Percentiles rank a stretch among this genome's conserved stretches.
Conservation (phyloP, 2,888 invertebrate genomes). For the Drosophila rubida region DNA sequence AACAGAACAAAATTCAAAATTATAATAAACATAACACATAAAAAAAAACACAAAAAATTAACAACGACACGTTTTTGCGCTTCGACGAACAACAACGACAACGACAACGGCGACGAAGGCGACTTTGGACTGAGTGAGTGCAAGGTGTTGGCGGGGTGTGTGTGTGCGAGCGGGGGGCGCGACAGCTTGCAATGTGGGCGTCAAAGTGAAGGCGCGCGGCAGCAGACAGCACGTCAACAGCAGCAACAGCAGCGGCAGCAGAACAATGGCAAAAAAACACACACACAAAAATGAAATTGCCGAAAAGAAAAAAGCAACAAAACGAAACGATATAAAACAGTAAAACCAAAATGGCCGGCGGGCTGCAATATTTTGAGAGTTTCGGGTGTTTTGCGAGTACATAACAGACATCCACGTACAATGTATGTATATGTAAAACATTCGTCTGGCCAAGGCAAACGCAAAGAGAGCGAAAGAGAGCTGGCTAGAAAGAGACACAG, state of each 20-base stretch:
- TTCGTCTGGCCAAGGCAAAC: not conserved
- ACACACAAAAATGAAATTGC: conserved; percentile 47
- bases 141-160: conserved; percentile 4
- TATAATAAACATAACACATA: conserved; percentile 8
- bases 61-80: conserved; percentile 75
- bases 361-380: conserved; percentile 65
- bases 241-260: conserved; percentile 29
- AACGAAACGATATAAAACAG: conserved; percentile 29
- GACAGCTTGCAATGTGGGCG: conserved; percentile 37
- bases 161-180: conserved; percentile 16
- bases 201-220: conserved; percentile 60
- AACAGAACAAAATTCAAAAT: conserved; percentile 2
- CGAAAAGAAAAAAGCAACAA: conserved; percentile 46
- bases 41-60: conserved; percentile 36
- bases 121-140: conserved; percentile 6
- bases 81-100: conserved; percentile 40
- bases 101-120: conserved; percentile 9
- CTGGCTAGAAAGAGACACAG: not conserved
- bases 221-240: conserved; percentile 58
- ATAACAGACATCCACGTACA: not conserved
- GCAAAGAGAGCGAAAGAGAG: conserved; percentile 10
- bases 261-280: conserved; percentile 50
- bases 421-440: not conserved
- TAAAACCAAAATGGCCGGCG: conserved; percentile 70
- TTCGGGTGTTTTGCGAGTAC: conserved; percentile 47